Conservation (phyloP, 2,797 vertebrate genomes). For the Mus minutoides region DNA sequence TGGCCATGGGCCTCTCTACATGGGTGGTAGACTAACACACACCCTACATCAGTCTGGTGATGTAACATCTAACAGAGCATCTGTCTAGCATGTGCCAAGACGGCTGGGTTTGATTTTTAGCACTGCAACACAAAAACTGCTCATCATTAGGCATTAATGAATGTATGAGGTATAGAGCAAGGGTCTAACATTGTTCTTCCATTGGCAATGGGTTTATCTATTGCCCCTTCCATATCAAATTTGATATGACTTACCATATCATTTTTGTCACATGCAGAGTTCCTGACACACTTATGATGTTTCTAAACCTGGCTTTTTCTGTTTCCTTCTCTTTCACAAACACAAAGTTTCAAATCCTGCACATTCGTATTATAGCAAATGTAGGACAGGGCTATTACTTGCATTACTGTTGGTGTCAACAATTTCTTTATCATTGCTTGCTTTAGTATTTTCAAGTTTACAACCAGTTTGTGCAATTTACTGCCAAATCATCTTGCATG, state of each 20-base stretch:
- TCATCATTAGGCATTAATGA: background rate
- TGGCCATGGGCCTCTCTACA: background rate
- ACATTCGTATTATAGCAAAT: background rate
- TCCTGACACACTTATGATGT: background rate
- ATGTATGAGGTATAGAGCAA: background rate
- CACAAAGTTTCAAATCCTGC: background rate
- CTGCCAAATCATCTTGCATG: background rate
- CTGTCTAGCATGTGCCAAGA: background rate
- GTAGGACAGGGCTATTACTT: background rate
- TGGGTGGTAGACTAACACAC: background rate
- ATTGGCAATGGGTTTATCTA: background rate
- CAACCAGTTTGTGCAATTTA: background rate
- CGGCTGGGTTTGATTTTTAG: background rate
- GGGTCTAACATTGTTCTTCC: background rate
- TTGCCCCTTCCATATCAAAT: background rate
- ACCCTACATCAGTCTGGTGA: background rate
- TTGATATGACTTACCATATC: background rate
- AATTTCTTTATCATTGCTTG: background rate
- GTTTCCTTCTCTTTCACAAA: background rate
- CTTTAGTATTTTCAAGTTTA: constrained; percentile 22
- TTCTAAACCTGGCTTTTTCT: background rate
- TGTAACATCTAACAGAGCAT: background rate
- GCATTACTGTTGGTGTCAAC: background rate
- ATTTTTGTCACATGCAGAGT: background rate
- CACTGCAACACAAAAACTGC: background rate